Evolutionary conservation across 1,140 invertebrate genomes (phyloP).

Genomic region (Colletes latitarsis): DNA sequence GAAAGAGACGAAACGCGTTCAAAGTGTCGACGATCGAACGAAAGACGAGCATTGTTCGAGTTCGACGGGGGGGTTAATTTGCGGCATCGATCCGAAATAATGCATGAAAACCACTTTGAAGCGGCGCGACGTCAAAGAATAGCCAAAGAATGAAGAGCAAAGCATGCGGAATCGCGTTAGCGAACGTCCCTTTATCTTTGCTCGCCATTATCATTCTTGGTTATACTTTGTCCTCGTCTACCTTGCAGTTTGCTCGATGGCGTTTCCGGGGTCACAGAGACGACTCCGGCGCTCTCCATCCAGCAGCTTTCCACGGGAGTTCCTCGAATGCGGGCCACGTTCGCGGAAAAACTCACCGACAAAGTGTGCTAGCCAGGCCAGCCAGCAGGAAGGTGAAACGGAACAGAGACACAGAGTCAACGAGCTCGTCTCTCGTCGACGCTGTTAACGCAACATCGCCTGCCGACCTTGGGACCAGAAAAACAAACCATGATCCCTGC

Average conservation of each 20-base stretch:
- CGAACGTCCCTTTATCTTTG: slow-evolving; percentile 9
- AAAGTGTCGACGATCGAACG: background rate
- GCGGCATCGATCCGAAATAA: slow-evolving; percentile 7
- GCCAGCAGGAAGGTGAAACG: background rate
- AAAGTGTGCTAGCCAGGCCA: slow-evolving; percentile 18
- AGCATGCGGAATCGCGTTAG: background rate
- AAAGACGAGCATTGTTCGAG: too few species aligned
- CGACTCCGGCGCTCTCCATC: background rate
- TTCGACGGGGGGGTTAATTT: too few species aligned
- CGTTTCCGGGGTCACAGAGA: slow-evolving; percentile 25
- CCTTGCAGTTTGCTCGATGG: slow-evolving; percentile 3
- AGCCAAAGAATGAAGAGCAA: background rate
- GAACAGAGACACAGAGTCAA: slow-evolving; percentile 1
- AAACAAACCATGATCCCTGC: slow-evolving; percentile 40
- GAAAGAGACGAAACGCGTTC: background rate
- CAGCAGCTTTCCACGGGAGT: background rate
- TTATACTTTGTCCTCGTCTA: slow-evolving; percentile 7
- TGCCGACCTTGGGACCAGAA: slow-evolving; percentile 51
- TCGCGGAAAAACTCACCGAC: slow-evolving; percentile 7
- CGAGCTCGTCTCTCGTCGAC: slow-evolving; percentile 30
- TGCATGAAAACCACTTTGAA: background rate
- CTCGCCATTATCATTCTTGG: slow-evolving; percentile 2
- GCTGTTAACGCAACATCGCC: slow-evolving; percentile 10
- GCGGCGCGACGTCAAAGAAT: background rate
- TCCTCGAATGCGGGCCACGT: background rate